Evolutionary conservation across 2,888 invertebrate species (phyloP), one percentile per base, ranked within the genome.

Genomic region (Dastarcus helophoroides): DNA sequence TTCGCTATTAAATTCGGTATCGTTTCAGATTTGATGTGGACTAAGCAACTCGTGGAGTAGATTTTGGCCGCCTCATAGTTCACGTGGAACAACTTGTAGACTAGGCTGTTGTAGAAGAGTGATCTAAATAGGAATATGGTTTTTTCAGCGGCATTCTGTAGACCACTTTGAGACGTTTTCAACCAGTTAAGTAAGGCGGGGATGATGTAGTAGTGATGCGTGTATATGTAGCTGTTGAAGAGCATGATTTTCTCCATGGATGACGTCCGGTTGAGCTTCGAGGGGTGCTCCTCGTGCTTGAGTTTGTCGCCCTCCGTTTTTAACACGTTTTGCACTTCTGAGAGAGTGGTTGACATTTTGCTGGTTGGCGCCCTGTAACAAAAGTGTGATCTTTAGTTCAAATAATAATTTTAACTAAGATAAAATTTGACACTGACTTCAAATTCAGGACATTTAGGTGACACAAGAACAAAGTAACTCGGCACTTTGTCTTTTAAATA

Each of bases 211-310:
- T 46, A 58, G 33, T 56, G 53, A 32, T 56, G 56, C 4, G 54
- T 50, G 36, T 57, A 59, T 9, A 59, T 53, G 44, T 48, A 56
- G n/a, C 42, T 46, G 47, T 58, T 57, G 45, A 58, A 52, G 23
- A 49, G 45, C 25, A 39, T 48, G 34, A 59, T 51, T 31, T 51
- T 54, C 13, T 57, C 56, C 15, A 59, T 43, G 4, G 58, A 58
- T 2, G 53, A 39, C 6, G 48, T 48, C 5, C 58, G 42, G 10
- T 47, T 48, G 16, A 58, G 43, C 21, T 44, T 46, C 8, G 36
- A 32, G 7, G 24, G 35, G 4, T 43, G 42, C 22, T 43, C 44
- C 11, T 48, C 44, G n/a, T 44, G 41, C 27, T 29, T 41, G 25
- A 41, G 40, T 13, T 32, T 32, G 14, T 36, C 31, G 7, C 35